A percentile compares a stretch with the other conserved stretches of the same genome.
These are phyloP conservation scores for Rhynchotus rufescens DNA, from an alignment of 2,797 vertebrate genomes.

Conservation along the genomic window DNA sequence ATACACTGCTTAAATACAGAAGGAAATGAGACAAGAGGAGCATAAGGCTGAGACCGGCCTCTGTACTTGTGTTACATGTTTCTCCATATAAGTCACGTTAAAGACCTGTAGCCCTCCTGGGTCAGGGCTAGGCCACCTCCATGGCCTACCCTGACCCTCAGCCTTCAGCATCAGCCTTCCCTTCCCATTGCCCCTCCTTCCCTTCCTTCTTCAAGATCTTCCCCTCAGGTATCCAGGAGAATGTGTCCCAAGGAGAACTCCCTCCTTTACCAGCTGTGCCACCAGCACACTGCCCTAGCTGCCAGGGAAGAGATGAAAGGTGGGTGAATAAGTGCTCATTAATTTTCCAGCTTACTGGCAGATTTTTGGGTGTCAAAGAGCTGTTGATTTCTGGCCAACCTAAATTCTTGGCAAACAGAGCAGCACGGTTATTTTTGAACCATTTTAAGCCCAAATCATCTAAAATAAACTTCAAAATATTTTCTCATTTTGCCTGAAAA, in stretches of 20 bases:
- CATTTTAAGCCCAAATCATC: not conserved
- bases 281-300: not conserved
- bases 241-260: not conserved
- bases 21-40: not conserved
- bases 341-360: not conserved
- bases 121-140: fast-evolving
- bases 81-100: not conserved
- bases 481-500: not conserved
- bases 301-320: not conserved
- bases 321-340: not conserved
- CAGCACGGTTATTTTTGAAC: not conserved
- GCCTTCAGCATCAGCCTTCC: not conserved
- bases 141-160: not conserved
- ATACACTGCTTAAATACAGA: not conserved
- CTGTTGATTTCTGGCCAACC: not conserved
- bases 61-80: not conserved
- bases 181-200: fast-evolving
- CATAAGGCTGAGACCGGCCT: not conserved
- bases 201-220: not conserved
- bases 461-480: not conserved
- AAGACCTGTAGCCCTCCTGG: not conserved
- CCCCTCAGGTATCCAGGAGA: not conserved
- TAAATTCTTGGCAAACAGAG: not conserved
- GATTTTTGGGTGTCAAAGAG: not conserved
- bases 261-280: not conserved